Conservation (phyloP, 2,888 invertebrate genomes). For the Gryllus longicercus region DNA sequence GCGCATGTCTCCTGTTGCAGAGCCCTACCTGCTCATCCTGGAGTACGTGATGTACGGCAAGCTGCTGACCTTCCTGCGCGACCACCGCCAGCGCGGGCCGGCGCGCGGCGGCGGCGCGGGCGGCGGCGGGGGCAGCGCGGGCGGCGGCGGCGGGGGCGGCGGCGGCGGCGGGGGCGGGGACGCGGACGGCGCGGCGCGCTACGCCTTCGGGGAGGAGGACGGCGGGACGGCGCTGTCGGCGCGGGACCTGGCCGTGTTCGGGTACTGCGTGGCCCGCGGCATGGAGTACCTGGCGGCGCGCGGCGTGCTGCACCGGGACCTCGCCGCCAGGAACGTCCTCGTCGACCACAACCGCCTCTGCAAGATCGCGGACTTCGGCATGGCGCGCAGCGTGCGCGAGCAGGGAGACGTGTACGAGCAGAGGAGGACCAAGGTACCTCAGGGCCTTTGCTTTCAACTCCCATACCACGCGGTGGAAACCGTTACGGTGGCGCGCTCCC, state of each 20-base stretch:
- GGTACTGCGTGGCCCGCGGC: conserved; percentile 76
- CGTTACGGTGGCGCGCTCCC: too few relatives aligned
- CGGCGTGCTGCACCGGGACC: conserved; percentile 79
- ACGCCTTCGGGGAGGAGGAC: conserved; percentile 61
- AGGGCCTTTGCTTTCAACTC: too few relatives aligned
- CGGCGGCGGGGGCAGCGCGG: conserved; percentile 76
- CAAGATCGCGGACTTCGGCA: conserved; percentile 85
- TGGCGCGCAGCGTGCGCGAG: conserved; percentile 63
- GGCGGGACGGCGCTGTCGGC: conserved; percentile 62
- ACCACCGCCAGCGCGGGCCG: conserved; percentile 55
- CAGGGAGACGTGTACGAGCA: conserved; percentile 52
- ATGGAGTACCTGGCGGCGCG: conserved; percentile 81
- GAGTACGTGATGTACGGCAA: conserved; percentile 84
- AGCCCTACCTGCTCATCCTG: conserved; percentile 78
- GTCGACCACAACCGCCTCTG: conserved; percentile 82
- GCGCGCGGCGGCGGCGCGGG: conserved; percentile 66
- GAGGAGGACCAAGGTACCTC: conserved; percentile 45
- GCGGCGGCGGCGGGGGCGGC: conserved; percentile 84
- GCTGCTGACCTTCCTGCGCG: conserved; percentile 70
- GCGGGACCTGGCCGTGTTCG: conserved; percentile 72
- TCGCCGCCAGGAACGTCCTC: conserved; percentile 78
- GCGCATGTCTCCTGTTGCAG: conserved; percentile 51
- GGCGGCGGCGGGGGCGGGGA: conserved; percentile 74
- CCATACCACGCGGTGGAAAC: too few relatives aligned
- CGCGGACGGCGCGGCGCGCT: conserved; percentile 68